Percentiles rank a stretch among this genome's conserved stretches.
These are phyloP conservation scores for Cetonia aurata DNA, from an alignment of 2,888 invertebrate species.

Conservation along the genomic window DNA sequence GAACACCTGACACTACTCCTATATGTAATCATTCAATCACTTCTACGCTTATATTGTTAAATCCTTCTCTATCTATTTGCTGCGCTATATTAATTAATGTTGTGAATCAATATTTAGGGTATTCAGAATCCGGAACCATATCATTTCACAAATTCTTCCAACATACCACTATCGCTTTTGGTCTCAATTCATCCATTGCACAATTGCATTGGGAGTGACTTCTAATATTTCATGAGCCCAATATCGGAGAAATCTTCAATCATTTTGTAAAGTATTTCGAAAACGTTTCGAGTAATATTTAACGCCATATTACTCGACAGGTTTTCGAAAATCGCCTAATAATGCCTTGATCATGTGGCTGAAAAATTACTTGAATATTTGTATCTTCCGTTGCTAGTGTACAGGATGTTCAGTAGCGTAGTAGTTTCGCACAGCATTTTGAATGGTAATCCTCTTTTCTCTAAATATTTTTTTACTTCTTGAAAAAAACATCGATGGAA, in stretches of 20 bases:
- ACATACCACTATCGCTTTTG: background rate
- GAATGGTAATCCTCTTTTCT: constrained; percentile 21
- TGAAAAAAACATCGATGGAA: constrained; percentile 5
- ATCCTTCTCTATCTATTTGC: too few relatives aligned
- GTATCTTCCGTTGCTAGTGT: constrained; percentile 8
- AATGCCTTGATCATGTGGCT: background rate
- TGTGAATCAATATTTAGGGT: constrained; percentile 5
- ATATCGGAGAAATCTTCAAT: constrained; percentile 4
- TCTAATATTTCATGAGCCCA: too few relatives aligned
- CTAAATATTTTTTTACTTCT: constrained; percentile 14
- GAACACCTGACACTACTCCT: background rate
- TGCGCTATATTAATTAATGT: constrained; percentile 5
- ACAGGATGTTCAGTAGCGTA: constrained; percentile 16
- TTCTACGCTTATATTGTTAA: too few relatives aligned
- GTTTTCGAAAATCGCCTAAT: background rate
- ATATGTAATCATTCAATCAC: background rate
- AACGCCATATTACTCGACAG: too few relatives aligned
- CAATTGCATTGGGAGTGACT: constrained; percentile 5
- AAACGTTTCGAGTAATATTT: background rate
- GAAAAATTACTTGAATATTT: constrained; percentile 15
- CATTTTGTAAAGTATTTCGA: background rate
- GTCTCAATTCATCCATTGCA: constrained; percentile 6
- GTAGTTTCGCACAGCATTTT: constrained; percentile 14
- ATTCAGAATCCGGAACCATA: background rate
- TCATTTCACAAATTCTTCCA: too few relatives aligned